phyloP scores from a whole-genome alignment of 2,888 invertebrate genomes.

The Macrophya alboannulata region DNA sequence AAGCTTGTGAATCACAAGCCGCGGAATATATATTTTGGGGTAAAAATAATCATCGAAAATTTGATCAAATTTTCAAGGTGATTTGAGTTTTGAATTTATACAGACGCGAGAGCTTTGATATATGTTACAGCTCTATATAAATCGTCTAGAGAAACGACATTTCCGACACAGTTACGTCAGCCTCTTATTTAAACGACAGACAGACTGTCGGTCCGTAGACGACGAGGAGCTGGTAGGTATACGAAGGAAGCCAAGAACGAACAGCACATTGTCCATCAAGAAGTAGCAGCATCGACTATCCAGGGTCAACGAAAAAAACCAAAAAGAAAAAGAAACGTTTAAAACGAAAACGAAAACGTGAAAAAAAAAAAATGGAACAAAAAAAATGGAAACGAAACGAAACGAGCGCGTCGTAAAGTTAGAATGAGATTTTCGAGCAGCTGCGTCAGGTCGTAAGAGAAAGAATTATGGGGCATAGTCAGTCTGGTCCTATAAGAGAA shows the following conservation, averaged over 20 bases:
- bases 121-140: neutral
- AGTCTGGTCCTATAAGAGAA: slow-evolving; percentile 16
- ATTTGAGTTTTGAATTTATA: neutral
- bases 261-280: slow-evolving; percentile 40
- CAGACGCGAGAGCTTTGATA: slow-evolving; percentile 21
- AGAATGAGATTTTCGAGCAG: slow-evolving; percentile 50
- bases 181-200: slow-evolving; percentile 35
- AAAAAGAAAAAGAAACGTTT: neutral
- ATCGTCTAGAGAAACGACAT: slow-evolving; percentile 42
- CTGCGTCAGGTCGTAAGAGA: slow-evolving; percentile 36
- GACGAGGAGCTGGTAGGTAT: neutral
- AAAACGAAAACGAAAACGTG: neutral
- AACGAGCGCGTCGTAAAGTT: slow-evolving; percentile 40
- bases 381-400: slow-evolving; percentile 3
- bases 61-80: neutral
- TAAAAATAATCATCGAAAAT: no score
- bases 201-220: slow-evolving; percentile 8
- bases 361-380: neutral
- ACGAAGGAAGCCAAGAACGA: slow-evolving; percentile 39
- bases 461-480: slow-evolving; percentile 34
- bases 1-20: no score
- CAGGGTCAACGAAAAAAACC: slow-evolving; percentile 35
- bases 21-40: no score
- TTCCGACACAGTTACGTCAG: slow-evolving; percentile 51
- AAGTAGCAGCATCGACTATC: slow-evolving; percentile 14